A percentile compares a stretch with the other conserved stretches of the same genome.
Evolutionary conservation across 1,140 invertebrate genomes (phyloP).

Genomic region (Hylaeus volcanicus): DNA sequence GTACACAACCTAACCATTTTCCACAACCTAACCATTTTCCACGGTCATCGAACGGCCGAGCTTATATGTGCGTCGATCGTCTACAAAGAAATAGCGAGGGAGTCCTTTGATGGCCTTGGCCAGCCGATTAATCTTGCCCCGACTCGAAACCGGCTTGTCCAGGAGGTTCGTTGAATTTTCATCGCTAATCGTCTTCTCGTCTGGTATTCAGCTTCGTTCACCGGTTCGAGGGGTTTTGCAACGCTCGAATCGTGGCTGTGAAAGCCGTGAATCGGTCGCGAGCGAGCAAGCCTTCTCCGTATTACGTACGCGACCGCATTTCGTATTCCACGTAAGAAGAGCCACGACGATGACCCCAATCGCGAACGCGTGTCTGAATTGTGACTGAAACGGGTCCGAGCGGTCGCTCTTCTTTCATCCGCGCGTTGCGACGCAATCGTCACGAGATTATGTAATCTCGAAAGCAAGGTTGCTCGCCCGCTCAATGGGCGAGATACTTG

Average conservation of each 20-base stretch:
- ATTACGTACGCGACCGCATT: background rate
- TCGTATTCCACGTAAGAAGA: slow-evolving; percentile 9
- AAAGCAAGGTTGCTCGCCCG: slow-evolving; percentile 41
- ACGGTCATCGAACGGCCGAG: no score
- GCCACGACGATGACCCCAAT: background rate
- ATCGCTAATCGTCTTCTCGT: background rate
- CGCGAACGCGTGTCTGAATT: background rate
- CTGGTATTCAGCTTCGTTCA: background rate
- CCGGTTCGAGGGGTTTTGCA: background rate
- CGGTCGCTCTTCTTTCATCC: slow-evolving; percentile 21
- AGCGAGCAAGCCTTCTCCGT: background rate
- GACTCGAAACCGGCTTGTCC: no score
- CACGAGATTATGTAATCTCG: slow-evolving; percentile 38
- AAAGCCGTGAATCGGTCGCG: background rate
- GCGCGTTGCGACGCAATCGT: background rate
- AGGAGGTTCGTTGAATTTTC: no score
- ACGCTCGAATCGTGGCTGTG: background rate
- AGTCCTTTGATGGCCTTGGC: background rate
- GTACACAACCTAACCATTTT: no score
- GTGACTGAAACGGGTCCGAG: background rate
- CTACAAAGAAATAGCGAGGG: no score
- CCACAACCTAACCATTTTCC: no score
- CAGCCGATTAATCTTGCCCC: no score
- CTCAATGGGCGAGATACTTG: background rate
- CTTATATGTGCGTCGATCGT: no score